A percentile compares a stretch with the other conserved stretches of the same genome.
Conservation (phyloP, 2,888 invertebrate species). For the Caenorhabditis plicata region DNA sequence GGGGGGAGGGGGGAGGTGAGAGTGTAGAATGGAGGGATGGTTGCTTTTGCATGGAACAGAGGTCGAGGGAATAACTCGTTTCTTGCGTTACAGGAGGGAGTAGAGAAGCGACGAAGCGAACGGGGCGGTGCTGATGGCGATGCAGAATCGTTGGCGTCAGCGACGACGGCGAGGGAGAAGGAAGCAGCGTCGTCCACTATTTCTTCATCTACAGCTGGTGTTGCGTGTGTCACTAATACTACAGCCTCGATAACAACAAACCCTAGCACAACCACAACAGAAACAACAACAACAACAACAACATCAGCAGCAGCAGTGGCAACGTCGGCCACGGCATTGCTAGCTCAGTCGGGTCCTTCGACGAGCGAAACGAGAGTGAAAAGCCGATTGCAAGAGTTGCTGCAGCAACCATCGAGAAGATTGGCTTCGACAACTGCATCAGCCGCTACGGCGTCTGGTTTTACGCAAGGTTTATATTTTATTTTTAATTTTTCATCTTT, state of each 20-base stretch:
- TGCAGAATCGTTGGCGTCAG: conserved; percentile 3
- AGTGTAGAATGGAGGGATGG: too few relatives aligned
- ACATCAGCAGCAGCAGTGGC: background rate
- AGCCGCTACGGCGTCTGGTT: background rate
- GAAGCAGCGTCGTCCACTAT: too few relatives aligned
- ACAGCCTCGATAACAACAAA: conserved; percentile 15
- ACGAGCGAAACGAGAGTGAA: background rate
- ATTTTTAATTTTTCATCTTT: background rate
- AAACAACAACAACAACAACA: too few relatives aligned
- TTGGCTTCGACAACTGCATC: background rate
- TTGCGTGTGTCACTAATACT: conserved; percentile 6
- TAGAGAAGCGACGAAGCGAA: background rate
- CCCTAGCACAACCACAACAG: too few relatives aligned
- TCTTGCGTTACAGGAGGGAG: background rate
- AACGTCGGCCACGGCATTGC: background rate
- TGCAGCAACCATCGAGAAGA: background rate
- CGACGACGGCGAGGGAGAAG: conserved; percentile 2
- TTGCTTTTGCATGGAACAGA: too few relatives aligned
- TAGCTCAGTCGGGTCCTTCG: too few relatives aligned
- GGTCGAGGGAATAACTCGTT: too few relatives aligned
- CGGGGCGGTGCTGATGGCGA: conserved; percentile 1
- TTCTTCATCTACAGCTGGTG: conserved; percentile 2
- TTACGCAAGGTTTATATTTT: background rate
- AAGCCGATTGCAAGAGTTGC: conserved; percentile 5
- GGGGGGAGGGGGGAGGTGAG: conserved; percentile 3